Percentiles rank a stretch among this genome's conserved stretches.
Evolutionary conservation across 2,113 vertebrate genomes (phyloP).

Genomic region (Oceanodroma tethys): DNA sequence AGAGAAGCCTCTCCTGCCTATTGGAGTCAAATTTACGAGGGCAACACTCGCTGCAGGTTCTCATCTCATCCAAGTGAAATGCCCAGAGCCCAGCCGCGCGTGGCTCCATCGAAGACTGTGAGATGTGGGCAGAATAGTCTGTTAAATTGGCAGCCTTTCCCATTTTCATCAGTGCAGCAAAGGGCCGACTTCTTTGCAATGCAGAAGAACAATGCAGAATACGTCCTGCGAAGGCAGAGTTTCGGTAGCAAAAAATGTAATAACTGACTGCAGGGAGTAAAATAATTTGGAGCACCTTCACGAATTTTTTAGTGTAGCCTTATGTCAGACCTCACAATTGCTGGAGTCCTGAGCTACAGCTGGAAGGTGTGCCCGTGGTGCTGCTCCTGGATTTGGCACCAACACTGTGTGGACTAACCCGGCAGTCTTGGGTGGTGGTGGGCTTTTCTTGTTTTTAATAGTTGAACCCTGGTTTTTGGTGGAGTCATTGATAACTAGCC

Average conservation of each 20-base stretch:
- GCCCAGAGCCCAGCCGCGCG: rapidly evolving
- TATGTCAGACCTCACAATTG: not conserved
- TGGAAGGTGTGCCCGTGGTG: not conserved
- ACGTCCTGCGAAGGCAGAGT: not conserved
- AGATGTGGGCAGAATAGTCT: not conserved
- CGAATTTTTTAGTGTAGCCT: not conserved
- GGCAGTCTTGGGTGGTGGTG: not conserved
- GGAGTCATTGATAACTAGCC: not conserved
- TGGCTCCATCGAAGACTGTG: rapidly evolving
- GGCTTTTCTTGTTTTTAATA: not conserved
- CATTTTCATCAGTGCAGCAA: not conserved
- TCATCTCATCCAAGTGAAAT: not conserved
- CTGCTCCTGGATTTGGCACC: not conserved
- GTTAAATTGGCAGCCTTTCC: not conserved
- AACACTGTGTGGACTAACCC: not conserved
- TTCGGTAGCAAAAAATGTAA: not conserved
- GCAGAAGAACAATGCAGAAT: not conserved
- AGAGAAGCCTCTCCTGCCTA: not conserved
- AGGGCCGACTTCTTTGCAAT: not conserved
- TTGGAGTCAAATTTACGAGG: rapidly evolving
- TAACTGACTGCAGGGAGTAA: not conserved
- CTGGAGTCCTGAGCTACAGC: not conserved
- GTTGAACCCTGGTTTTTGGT: not conserved
- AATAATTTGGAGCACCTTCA: not conserved
- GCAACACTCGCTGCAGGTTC: rapidly evolving